Percentiles rank a stretch among this genome's conserved stretches.
These are phyloP conservation scores for Phalloptychus januarius DNA, from an alignment of 2,797 vertebrate genomes.

Conservation along the genomic window DNA sequence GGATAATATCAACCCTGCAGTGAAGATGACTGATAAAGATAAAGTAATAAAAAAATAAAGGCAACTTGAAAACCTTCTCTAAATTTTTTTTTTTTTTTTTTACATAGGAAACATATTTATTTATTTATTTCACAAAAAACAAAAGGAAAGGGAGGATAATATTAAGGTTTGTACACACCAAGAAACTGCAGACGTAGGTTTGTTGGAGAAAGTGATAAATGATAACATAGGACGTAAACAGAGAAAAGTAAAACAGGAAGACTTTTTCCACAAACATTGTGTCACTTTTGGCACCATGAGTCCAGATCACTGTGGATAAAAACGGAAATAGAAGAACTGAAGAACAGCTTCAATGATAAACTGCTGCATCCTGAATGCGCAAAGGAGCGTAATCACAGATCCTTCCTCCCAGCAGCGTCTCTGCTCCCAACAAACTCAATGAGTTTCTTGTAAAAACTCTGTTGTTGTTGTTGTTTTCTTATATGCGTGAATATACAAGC, in stretches of 20 bases:
- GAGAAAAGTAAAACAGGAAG: not conserved
- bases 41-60: not conserved
- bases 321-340: not conserved
- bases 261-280: not conserved
- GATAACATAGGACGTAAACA: not conserved
- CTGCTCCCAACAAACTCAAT: not conserved
- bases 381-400: not conserved
- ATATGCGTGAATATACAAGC: not conserved
- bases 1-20: not conserved
- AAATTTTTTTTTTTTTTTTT: not conserved
- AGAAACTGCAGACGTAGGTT: not conserved
- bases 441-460: not conserved
- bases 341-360: not conserved
- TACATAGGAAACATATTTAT: not conserved
- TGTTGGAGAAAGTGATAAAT: not conserved
- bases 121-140: not conserved
- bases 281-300: not conserved
- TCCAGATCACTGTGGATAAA: not conserved
- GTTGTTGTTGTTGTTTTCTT: not conserved
- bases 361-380: not conserved
- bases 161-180: not conserved
- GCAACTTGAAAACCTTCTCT: not conserved
- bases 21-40: not conserved
- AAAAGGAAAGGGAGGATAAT: not conserved
- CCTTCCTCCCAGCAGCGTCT: not conserved